Percentiles rank a stretch among this genome's conserved stretches.
Evolutionary conservation across 2,888 invertebrate species (phyloP).

Genomic region (Adelognathus sp.): DNA sequence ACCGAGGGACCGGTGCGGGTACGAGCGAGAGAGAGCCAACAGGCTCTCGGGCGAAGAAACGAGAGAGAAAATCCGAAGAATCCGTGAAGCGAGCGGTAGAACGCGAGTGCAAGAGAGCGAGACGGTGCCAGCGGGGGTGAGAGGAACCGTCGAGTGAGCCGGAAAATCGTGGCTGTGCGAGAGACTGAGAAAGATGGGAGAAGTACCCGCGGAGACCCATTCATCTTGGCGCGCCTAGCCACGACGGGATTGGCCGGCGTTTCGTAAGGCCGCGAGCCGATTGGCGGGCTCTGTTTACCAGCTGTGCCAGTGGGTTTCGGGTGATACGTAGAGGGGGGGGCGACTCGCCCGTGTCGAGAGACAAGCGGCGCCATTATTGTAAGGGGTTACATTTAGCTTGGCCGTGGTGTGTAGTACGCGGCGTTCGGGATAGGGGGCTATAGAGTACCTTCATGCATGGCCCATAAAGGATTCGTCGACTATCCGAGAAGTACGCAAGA

Average conservation of each 20-base stretch:
- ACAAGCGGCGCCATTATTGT: slow-evolving; percentile 82
- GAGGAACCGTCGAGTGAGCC: slow-evolving; percentile 70
- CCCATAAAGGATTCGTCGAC: slow-evolving; percentile 93
- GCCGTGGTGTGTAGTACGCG: slow-evolving; percentile 83
- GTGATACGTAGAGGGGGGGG: slow-evolving; percentile 75
- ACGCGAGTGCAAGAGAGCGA: slow-evolving; percentile 75
- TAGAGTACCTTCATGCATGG: slow-evolving; percentile 93
- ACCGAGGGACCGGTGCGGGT: slow-evolving; percentile 18
- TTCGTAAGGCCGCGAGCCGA: slow-evolving; percentile 75
- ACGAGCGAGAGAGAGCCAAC: slow-evolving; percentile 38
- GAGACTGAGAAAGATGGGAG: slow-evolving; percentile 47
- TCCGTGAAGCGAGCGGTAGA: slow-evolving; percentile 69
- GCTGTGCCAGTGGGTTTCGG: slow-evolving; percentile 82
- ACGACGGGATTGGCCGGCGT: slow-evolving; percentile 76
- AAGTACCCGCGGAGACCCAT: slow-evolving; percentile 74
- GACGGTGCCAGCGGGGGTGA: slow-evolving; percentile 61
- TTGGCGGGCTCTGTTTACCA: slow-evolving; percentile 81
- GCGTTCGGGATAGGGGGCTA: slow-evolving; percentile 91
- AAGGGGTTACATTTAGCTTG: slow-evolving; percentile 82
- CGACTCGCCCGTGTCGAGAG: slow-evolving; percentile 80
- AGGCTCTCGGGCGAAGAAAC: slow-evolving; percentile 82
- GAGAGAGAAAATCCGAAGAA: slow-evolving; percentile 77
- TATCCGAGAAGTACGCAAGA: slow-evolving; percentile 85
- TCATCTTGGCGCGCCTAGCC: slow-evolving; percentile 81
- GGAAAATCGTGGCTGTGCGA: slow-evolving; percentile 81